Conservation (phyloP, 2,113 vertebrate species). For the Tretioscincus oriximinensis region DNA sequence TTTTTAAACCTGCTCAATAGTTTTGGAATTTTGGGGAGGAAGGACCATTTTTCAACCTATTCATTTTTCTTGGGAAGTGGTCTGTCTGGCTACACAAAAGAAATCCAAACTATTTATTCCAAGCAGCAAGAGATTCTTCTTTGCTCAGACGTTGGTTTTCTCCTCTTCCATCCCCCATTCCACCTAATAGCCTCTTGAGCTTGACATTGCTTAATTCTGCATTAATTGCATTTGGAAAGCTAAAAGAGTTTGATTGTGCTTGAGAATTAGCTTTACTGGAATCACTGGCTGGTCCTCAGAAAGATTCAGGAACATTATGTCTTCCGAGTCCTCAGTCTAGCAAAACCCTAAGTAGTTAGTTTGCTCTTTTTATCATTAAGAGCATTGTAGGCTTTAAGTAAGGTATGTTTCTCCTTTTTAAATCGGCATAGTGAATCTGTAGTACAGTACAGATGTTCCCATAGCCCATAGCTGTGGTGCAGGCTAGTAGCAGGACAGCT, state of each 20-base stretch:
- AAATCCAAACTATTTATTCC: neutral
- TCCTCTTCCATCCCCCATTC: too few species aligned
- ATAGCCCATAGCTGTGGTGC: too few species aligned
- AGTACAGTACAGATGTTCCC: too few species aligned
- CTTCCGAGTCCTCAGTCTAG: slow-evolving; percentile 1
- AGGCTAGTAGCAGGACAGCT: too few species aligned
- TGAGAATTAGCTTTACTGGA: neutral
- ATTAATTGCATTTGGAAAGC: neutral
- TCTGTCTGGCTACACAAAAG: neutral
- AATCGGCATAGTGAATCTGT: too few species aligned
- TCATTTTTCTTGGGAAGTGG: neutral
- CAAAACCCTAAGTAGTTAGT: neutral
- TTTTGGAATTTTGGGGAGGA: neutral
- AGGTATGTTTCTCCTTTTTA: neutral
- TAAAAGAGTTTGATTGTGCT: slow-evolving; percentile 9
- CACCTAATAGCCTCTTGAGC: neutral
- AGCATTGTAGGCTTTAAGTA: neutral
- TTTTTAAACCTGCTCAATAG: neutral
- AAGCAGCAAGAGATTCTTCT: neutral
- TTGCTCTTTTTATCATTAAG: neutral
- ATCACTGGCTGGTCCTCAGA: neutral
- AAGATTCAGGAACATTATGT: neutral
- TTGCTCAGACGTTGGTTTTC: neutral
- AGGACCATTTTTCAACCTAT: neutral
- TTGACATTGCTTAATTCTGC: neutral